Percentiles rank a stretch among this genome's conserved stretches.
Conservation (phyloP, 1,140 invertebrate species). For the Ceratosolen solmsi region DNA sequence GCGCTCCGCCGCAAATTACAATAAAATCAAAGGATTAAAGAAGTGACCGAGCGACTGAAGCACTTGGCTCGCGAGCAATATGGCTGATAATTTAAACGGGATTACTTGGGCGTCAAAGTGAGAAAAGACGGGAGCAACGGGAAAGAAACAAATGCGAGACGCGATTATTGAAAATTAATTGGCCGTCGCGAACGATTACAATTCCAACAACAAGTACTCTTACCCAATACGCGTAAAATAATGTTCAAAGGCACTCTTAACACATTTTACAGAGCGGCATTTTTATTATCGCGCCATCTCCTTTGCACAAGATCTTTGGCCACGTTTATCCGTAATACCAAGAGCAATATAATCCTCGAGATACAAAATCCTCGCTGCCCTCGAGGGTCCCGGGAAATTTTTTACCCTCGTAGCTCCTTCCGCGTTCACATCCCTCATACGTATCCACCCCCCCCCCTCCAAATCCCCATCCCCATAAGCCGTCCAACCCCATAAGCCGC, state of each 20-base stretch:
- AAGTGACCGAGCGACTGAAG: neutral
- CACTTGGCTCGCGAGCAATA: neutral
- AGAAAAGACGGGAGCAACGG: neutral
- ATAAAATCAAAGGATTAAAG: slow-evolving; percentile 2
- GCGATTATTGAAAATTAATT: neutral
- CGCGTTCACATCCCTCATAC: neutral
- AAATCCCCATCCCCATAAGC: too few species aligned
- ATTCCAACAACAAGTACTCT: neutral
- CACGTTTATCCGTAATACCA: too few species aligned
- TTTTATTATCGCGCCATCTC: too few species aligned
- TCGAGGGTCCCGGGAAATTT: neutral
- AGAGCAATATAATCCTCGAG: too few species aligned
- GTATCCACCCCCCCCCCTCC: too few species aligned
- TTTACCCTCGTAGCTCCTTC: neutral
- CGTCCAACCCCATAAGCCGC: too few species aligned
- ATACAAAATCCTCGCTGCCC: slow-evolving; percentile 3
- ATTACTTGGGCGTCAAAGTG: neutral
- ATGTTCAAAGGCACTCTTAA: too few species aligned
- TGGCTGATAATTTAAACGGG: neutral
- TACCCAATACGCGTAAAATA: too few species aligned
- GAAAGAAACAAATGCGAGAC: too few species aligned
- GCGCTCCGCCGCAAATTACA: neutral
- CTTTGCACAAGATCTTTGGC: too few species aligned
- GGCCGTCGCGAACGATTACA: too few species aligned
- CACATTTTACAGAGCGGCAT: too few species aligned